Percentiles rank a stretch among this genome's conserved stretches.
These are phyloP conservation scores for Saimiri boliviensis DNA, from an alignment of 2,113 vertebrate genomes.

Conservation along the genomic window DNA sequence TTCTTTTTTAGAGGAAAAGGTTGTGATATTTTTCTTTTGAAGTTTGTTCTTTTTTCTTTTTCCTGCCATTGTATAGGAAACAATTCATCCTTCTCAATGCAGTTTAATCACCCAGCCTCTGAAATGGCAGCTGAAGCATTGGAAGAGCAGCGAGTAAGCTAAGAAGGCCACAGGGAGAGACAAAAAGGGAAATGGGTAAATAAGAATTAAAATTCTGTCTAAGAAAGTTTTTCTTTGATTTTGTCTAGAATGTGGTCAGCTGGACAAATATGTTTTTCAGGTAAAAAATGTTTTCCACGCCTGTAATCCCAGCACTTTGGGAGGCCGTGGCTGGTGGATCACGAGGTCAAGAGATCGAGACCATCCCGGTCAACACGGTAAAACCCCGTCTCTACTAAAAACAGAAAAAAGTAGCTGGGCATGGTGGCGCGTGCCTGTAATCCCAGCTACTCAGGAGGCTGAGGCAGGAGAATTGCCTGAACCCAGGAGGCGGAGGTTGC, in stretches of 20 bases:
- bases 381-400: too few species aligned
- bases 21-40: slow-evolving; percentile 26
- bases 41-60: neutral
- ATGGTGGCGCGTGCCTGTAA: too few species aligned
- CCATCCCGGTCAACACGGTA: too few species aligned
- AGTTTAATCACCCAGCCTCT: neutral
- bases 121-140: neutral
- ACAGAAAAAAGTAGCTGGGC: too few species aligned
- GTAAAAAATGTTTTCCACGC: slow-evolving; percentile 1
- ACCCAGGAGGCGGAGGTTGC: too few species aligned
- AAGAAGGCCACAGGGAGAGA: neutral
- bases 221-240: neutral
- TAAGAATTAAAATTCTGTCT: neutral
- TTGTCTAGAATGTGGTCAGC: neutral
- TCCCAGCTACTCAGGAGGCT: too few species aligned
- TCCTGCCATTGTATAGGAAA: neutral
- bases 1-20: neutral
- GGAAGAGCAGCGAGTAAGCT: neutral
- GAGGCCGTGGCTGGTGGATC: too few species aligned
- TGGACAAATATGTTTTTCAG: neutral
- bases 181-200: neutral
- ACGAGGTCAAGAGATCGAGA: too few species aligned
- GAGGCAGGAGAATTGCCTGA: too few species aligned
- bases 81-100: neutral
- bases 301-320: too few species aligned